These are phyloP conservation scores for Champsocephalus gunnari DNA, from an alignment of 2,797 vertebrate genomes.

Conservation along the genomic window DNA sequence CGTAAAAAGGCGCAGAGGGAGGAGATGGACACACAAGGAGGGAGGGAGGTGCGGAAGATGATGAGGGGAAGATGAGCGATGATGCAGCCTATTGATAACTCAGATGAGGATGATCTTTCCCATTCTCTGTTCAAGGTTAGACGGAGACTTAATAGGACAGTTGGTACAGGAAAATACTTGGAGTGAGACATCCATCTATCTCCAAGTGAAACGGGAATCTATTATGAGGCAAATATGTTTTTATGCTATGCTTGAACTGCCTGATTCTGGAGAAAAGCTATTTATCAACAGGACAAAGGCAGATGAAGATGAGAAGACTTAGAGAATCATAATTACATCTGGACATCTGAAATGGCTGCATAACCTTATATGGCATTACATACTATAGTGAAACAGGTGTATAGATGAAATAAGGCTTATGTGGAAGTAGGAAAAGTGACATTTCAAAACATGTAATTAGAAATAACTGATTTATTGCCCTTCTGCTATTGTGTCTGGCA, in stretches of 20 bases:
- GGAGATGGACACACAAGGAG: conserved; percentile 75
- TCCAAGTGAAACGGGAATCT: background rate
- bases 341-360: conserved; percentile 10
- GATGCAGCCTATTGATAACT: conserved; percentile 75
- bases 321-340: background rate
- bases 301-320: conserved; percentile 38
- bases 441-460: conserved; percentile 35
- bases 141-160: conserved; percentile 38
- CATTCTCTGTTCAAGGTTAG: conserved; percentile 54
- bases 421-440: conserved; percentile 11
- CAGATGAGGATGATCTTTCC: conserved; percentile 58
- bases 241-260: background rate
- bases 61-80: conserved; percentile 72
- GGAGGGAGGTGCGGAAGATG: conserved; percentile 77
- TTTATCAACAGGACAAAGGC: conserved; percentile 54
- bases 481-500: conserved; percentile 50
- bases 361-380: background rate
- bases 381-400: conserved; percentile 10
- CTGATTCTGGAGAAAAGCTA: conserved; percentile 11
- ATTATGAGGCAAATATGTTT: background rate
- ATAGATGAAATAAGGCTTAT: background rate
- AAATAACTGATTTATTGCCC: conserved; percentile 61
- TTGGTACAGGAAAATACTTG: conserved; percentile 22
- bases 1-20: conserved; percentile 80
- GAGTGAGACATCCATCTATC: background rate